phyloP scores from a whole-genome alignment of 2,888 invertebrate species.

The Microctonus aethiopoides region DNA sequence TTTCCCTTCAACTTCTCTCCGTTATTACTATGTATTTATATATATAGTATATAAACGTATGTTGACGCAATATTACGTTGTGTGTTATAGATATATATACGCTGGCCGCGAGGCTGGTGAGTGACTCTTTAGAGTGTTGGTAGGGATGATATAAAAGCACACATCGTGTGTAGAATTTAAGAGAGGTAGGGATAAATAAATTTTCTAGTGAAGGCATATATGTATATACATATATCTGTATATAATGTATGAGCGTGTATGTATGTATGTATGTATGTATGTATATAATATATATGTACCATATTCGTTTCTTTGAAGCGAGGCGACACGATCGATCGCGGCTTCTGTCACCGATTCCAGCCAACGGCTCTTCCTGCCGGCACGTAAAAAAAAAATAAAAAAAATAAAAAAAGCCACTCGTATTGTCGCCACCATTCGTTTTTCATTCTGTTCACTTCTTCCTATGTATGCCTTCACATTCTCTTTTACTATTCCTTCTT shows the following conservation, averaged over 20 bases:
- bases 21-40: neutral
- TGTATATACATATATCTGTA: no score
- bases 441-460: neutral
- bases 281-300: neutral
- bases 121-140: neutral
- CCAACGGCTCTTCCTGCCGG: constrained; percentile 5
- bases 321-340: constrained; percentile 39
- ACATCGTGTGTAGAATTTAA: no score
- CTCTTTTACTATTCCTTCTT: neutral
- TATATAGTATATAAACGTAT: neutral
- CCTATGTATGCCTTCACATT: neutral
- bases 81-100: constrained; percentile 33
- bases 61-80: constrained; percentile 51
- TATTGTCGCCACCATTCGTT: neutral
- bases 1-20: neutral
- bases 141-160: neutral
- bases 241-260: no score
- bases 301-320: constrained; percentile 31
- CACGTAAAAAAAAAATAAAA: no score
- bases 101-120: neutral
- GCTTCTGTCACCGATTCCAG: constrained; percentile 41
- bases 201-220: neutral
- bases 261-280: no score
- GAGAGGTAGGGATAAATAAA: neutral
- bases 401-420: constrained; percentile 29